These are phyloP conservation scores for Rhinichthys klamathensis DNA, from an alignment of 2,113 vertebrate species.

Conservation along the genomic window DNA sequence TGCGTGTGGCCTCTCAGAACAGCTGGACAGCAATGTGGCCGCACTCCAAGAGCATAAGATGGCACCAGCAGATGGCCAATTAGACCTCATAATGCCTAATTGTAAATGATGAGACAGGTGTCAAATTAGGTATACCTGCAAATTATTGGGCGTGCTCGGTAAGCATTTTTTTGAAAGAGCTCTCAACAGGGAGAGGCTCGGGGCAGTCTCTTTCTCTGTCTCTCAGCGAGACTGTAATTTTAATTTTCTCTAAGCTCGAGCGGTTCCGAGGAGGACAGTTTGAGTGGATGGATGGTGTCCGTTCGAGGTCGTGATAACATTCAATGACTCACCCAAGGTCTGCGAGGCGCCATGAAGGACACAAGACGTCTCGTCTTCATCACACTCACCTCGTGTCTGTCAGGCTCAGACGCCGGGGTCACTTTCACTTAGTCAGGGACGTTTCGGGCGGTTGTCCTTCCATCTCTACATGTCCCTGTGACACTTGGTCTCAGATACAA, in stretches of 20 bases:
- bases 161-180: neutral
- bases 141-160: conserved; percentile 59
- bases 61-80: conserved; percentile 78
- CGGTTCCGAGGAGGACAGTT: neutral
- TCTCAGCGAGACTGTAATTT: neutral
- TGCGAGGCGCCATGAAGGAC: conserved; percentile 33
- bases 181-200: neutral
- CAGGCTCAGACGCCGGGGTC: conserved; percentile 1
- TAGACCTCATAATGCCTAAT: conserved; percentile 76
- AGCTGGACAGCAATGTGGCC: conserved; percentile 70
- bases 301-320: conserved; percentile 14
- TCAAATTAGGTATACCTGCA: conserved; percentile 75
- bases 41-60: conserved; percentile 75
- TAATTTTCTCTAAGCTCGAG: neutral
- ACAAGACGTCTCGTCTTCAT: conserved; percentile 24
- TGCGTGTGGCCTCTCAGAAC: conserved; percentile 53
- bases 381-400: conserved; percentile 30
- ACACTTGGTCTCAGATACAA: conserved; percentile 70
- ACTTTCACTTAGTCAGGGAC: conserved; percentile 43
- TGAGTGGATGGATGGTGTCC: neutral
- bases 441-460: conserved; percentile 23
- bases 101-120: conserved; percentile 80
- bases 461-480: conserved; percentile 55
- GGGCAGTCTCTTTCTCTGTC: neutral
- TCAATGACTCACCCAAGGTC: conserved; percentile 53